Conservation (phyloP, 2,113 vertebrate genomes). For the Erpornis zantholeuca region DNA sequence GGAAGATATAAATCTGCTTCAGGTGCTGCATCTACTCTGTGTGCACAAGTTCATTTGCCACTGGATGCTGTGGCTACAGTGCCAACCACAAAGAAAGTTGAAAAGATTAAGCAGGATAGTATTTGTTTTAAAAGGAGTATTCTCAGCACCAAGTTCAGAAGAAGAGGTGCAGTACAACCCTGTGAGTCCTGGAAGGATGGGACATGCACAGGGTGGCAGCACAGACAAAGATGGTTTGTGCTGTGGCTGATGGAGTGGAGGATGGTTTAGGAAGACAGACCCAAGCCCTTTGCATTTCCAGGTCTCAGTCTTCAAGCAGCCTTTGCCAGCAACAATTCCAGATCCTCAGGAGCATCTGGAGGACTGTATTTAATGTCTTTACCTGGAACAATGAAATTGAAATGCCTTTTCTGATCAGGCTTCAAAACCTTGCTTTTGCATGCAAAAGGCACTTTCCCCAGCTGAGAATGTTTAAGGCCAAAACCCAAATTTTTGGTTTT, state of each 20-base stretch:
- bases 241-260: neutral
- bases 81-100: neutral
- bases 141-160: neutral
- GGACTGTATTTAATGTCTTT: neutral
- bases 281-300: accelerated
- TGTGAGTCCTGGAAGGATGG: neutral
- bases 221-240: neutral
- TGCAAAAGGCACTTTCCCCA: neutral
- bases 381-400: neutral
- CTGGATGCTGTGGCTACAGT: neutral
- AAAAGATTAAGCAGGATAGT: neutral
- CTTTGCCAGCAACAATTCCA: neutral
- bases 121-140: neutral
- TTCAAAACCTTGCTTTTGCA: neutral
- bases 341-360: neutral
- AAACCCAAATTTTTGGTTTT: neutral
- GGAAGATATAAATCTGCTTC: constrained; percentile 51
- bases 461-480: neutral
- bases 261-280: neutral
- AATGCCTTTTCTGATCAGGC: neutral
- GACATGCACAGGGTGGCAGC: accelerated
- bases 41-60: neutral
- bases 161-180: neutral
- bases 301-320: neutral
- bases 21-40: neutral